Conservation (phyloP, 2,113 vertebrate genomes). For the Sinocyclocheilus anophthalmus region DNA sequence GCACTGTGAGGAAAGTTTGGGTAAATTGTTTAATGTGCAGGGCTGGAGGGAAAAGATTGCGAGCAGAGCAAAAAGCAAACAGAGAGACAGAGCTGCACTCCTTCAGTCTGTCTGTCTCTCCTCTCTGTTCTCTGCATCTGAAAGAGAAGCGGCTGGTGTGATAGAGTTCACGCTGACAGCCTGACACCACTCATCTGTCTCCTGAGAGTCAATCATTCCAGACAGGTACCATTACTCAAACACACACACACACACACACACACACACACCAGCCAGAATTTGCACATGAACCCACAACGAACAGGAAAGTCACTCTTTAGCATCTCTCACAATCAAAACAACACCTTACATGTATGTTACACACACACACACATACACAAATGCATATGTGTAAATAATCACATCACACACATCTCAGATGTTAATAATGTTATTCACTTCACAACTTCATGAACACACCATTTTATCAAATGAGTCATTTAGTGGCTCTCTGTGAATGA, state of each 20-base stretch:
- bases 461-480: background rate
- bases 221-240: slow-evolving; percentile 51
- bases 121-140: slow-evolving; percentile 42
- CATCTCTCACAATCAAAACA: slow-evolving; percentile 25
- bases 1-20: slow-evolving; percentile 54
- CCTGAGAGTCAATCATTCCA: slow-evolving; percentile 62
- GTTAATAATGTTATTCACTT: background rate
- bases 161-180: slow-evolving; percentile 58
- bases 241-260: slow-evolving; percentile 46
- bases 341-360: slow-evolving; percentile 13
- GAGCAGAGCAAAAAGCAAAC: slow-evolving; percentile 48
- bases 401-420: background rate
- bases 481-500: background rate
- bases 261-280: slow-evolving; percentile 49
- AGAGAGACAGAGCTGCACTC: slow-evolving; percentile 42
- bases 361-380: background rate
- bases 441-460: background rate
- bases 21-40: slow-evolving; percentile 56
- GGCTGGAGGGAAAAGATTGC: slow-evolving; percentile 50
- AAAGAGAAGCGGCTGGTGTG: slow-evolving; percentile 51
- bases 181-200: slow-evolving; percentile 59
- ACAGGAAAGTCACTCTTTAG: slow-evolving; percentile 26
- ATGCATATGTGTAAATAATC: background rate
- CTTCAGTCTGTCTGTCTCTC: slow-evolving; percentile 35
- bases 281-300: slow-evolving; percentile 40